Base-by-base conservation (phyloP, 1,140 invertebrate genomes). In the Neoseiulus cucumeris region DNA sequence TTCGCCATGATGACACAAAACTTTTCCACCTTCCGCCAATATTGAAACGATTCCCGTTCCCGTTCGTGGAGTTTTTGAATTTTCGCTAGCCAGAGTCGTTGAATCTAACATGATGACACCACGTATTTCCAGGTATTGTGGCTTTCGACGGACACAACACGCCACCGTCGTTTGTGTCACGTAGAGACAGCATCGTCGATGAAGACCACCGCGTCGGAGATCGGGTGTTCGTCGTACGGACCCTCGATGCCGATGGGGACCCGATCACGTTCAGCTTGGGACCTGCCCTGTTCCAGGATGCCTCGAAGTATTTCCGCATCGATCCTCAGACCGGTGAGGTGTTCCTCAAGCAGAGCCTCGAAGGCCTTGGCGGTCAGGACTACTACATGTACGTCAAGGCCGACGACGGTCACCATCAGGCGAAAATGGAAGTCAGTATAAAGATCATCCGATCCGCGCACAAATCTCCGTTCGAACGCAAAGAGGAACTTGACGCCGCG, bases 301-400 rank as follows among this genome's bases (percentile, higher is more conserved):
- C 70, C 22, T 70, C 75, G 82, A 41, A 84, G 82, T 73, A 68
- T 14, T 87, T 88, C 70, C 75, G 74, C 9, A 86, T 88, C 64
- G 80, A 87, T 73, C 79, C 80, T 41, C 74, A 77, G 2, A 84
- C 81, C 9, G 86, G 85, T 14, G 80, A 80, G 5, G 81, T 88
- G 44, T 82, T 79, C 70, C 75, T 86, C 9, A 84, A 85, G 65
- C 81, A 86, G 64, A 81, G 83, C 1, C 74, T 87, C 1, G 75
- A 77, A 70, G 83, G 80, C 66, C 79, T 79, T 72, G 85, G 86
- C 76, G 81, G 79, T 76, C 76, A 84, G 72, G 80, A 83, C 66
- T 79, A 85, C 67, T 81, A 81, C 68, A 74, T 86, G 1, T 85
- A 83, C 72, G 83, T 87, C 44, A 85, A 83, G 12, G 83, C 82